phyloP scores from a whole-genome alignment of 2,113 vertebrate genomes.

The Dasyprocta punctata region DNA sequence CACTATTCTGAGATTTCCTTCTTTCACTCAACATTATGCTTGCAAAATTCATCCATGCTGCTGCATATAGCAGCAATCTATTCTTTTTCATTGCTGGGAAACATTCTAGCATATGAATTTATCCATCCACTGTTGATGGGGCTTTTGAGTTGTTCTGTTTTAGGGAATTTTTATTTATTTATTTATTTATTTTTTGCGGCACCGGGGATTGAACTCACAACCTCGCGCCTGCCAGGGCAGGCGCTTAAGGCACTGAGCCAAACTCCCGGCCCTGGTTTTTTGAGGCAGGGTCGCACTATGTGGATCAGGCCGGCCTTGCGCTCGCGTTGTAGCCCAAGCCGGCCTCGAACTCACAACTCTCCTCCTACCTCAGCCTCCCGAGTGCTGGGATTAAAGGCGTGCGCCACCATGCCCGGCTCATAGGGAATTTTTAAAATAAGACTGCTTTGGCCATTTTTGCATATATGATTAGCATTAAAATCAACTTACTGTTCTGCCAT shows the following conservation, averaged over 20 bases:
- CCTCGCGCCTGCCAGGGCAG: no score
- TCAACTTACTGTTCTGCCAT: neutral
- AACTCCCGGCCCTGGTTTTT: no score
- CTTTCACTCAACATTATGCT: neutral
- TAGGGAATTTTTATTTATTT: neutral
- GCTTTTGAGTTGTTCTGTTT: neutral
- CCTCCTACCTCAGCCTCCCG: no score
- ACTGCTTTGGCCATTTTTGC: neutral
- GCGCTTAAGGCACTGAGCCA: no score
- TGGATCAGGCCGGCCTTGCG: no score
- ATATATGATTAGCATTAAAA: slow-evolving; percentile 7
- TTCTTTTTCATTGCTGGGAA: neutral
- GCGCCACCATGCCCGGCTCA: no score
- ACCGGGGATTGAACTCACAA: no score
- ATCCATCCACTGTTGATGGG: neutral
- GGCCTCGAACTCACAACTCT: no score
- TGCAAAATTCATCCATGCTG: neutral
- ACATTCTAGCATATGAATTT: neutral
- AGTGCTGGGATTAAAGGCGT: no score
- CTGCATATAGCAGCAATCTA: neutral
- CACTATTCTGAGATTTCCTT: neutral
- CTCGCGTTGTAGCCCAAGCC: no score
- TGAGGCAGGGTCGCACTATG: no score
- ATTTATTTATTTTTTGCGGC: no score
- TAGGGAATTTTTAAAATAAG: neutral